These are phyloP conservation scores for Corynorhinus townsendii DNA, from an alignment of 2,113 vertebrate species.

Conservation along the genomic window DNA sequence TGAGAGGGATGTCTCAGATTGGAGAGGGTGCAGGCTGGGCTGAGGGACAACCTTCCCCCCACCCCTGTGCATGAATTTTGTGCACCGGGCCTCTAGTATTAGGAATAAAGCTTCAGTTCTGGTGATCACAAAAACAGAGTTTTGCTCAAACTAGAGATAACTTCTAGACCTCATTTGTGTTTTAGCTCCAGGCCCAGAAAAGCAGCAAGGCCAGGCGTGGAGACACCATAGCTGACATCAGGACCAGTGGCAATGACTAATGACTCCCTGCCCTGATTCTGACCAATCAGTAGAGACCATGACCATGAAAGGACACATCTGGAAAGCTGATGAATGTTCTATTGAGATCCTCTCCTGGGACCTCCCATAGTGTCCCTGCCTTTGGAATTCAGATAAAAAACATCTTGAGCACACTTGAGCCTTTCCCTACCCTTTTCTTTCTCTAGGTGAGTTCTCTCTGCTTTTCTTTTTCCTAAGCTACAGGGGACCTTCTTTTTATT, in stretches of 20 bases:
- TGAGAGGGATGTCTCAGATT: too few species aligned
- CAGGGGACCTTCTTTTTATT: not conserved
- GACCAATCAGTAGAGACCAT: not conserved
- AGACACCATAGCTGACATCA: not conserved
- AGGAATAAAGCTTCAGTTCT: not conserved
- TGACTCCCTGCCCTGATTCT: not conserved
- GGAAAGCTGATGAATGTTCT: not conserved
- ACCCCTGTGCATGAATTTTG: too few species aligned
- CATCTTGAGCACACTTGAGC: not conserved
- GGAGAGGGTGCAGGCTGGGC: too few species aligned
- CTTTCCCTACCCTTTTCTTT: not conserved
- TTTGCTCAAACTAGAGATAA: not conserved
- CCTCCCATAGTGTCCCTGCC: not conserved
- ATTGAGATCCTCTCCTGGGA: not conserved
- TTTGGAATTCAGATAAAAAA: not conserved
- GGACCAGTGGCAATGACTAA: not conserved
- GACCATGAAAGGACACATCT: not conserved
- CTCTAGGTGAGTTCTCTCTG: not conserved
- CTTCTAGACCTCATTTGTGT: not conserved
- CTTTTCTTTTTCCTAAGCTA: not conserved
- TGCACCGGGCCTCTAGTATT: not conserved
- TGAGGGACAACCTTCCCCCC: too few species aligned
- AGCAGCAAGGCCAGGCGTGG: not conserved
- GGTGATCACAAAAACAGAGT: not conserved
- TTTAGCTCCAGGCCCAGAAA: not conserved